These are phyloP conservation scores for Nezara viridula DNA, from an alignment of 2,888 invertebrate genomes.

Conservation along the genomic window DNA sequence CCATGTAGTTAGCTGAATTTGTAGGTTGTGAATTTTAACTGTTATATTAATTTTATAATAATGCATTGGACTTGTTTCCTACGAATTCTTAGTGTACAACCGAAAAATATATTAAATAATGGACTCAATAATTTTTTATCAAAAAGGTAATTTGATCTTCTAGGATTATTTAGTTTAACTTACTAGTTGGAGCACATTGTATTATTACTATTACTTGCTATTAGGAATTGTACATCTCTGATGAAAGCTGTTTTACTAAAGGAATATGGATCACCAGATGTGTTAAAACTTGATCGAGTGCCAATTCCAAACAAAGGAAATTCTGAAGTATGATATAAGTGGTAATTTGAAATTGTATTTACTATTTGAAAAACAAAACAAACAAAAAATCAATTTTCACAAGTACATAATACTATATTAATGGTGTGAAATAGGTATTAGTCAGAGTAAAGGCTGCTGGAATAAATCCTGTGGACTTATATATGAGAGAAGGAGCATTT, in stretches of 20 bases:
- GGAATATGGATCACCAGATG: constrained; percentile 70
- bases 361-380: neutral
- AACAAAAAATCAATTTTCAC: neutral
- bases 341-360: constrained; percentile 48
- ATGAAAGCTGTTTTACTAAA: constrained; percentile 69
- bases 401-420: neutral
- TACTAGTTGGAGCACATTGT: neutral
- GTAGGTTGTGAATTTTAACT: neutral
- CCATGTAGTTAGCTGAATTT: neutral
- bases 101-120: constrained; percentile 17
- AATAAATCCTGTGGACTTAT: constrained; percentile 75
- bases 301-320: constrained; percentile 61
- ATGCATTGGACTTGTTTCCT: constrained; percentile 34
- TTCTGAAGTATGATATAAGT: constrained; percentile 62
- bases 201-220: neutral
- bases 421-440: constrained; percentile 66
- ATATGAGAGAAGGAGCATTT: constrained; percentile 72
- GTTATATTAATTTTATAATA: neutral
- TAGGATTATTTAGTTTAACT: neutral
- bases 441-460: constrained; percentile 71
- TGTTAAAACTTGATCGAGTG: constrained; percentile 68
- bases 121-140: neutral
- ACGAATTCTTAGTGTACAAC: constrained; percentile 21
- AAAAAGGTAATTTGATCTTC: neutral
- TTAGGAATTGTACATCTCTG: constrained; percentile 44